Evolutionary conservation across 1,140 invertebrate genomes (phyloP).

Genomic region (Zaprionus camerounensis): DNA sequence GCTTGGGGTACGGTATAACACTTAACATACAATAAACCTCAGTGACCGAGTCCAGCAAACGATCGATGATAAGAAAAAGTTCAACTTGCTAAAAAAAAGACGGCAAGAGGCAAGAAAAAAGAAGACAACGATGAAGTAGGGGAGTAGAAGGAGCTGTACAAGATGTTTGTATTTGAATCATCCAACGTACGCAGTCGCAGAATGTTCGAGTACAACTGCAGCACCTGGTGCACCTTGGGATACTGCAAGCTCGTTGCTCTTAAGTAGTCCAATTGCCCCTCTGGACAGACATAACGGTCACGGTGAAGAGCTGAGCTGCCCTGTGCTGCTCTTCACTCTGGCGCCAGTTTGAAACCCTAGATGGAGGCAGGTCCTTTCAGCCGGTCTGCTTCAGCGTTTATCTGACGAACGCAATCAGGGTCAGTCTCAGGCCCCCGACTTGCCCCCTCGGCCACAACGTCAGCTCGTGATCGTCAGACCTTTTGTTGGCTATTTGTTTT

Average conservation of each 20-base stretch:
- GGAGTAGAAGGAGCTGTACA: neutral
- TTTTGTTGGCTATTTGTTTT: constrained; percentile 27
- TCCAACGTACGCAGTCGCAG: neutral
- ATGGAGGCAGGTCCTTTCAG: constrained; percentile 25
- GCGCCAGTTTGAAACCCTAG: constrained; percentile 42
- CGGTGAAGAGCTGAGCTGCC: neutral
- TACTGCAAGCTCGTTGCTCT: neutral
- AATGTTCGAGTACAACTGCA: neutral
- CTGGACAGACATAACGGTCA: constrained; percentile 4
- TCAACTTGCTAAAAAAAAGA: constrained; percentile 7
- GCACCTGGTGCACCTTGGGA: constrained; percentile 1
- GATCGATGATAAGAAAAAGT: constrained; percentile 58
- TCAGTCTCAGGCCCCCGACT: constrained; percentile 21
- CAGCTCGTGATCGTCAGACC: constrained; percentile 41
- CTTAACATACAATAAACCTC: neutral
- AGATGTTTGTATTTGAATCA: neutral
- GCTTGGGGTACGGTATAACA: neutral
- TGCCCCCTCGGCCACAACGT: neutral
- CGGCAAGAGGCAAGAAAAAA: neutral
- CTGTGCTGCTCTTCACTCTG: constrained; percentile 9
- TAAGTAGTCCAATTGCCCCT: neutral
- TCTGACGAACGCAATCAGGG: constrained; percentile 67
- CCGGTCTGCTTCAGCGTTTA: constrained; percentile 40
- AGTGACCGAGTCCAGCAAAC: constrained; percentile 42
- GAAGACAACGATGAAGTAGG: constrained; percentile 5